A percentile compares a stretch with the other conserved stretches of the same genome.
These are phyloP conservation scores for Limonius californicus DNA, from an alignment of 1,140 invertebrate genomes.

Conservation along the genomic window DNA sequence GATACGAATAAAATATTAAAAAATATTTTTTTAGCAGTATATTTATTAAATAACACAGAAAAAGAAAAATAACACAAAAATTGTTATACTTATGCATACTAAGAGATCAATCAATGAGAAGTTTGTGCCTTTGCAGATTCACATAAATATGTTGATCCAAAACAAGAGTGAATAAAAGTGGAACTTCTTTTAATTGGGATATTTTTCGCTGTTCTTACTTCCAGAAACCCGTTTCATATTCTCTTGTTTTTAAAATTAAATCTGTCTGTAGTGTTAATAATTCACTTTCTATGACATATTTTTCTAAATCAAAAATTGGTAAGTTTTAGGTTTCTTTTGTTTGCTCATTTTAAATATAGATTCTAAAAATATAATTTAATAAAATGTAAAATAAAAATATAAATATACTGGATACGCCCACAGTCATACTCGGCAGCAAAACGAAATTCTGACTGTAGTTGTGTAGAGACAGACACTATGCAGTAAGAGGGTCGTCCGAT, in stretches of 20 bases:
- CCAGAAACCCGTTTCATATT: slow-evolving; percentile 15
- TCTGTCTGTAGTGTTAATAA: slow-evolving; percentile 18
- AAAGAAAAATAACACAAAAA: no score
- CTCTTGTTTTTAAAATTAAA: slow-evolving; percentile 27
- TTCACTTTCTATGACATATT: slow-evolving; percentile 22
- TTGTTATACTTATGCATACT: no score
- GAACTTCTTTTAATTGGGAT: slow-evolving; percentile 11
- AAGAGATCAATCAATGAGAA: slow-evolving; percentile 12
- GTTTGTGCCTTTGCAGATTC: not conserved
- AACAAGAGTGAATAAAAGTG: not conserved
- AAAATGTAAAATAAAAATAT: no score
- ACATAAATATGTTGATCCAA: not conserved
- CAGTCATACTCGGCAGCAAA: no score
- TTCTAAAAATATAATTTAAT: no score
- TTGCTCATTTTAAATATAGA: slow-evolving; percentile 19
- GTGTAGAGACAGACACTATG: no score
- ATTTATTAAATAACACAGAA: no score
- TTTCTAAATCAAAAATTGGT: slow-evolving; percentile 22
- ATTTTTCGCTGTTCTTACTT: not conserved
- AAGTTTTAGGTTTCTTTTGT: slow-evolving; percentile 25
- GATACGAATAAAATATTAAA: no score
- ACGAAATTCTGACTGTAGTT: no score
- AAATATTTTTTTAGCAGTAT: no score
- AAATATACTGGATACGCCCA: no score
- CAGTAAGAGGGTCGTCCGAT: no score